Base-by-base conservation (phyloP, 2,113 vertebrate species). In the Ameiurus melas region DNA sequence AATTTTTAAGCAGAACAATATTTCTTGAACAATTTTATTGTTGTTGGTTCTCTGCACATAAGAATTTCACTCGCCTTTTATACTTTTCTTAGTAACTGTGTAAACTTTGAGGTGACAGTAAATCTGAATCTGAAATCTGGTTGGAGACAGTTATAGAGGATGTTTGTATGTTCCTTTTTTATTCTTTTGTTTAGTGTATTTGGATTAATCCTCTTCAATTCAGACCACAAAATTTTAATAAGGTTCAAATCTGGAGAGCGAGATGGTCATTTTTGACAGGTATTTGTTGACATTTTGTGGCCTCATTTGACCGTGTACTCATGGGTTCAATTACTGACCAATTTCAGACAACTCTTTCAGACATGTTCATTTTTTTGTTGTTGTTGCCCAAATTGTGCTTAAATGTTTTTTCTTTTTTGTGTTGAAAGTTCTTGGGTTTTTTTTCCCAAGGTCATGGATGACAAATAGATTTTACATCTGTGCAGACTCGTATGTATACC, bases 281-380 rank as follows among this genome's bases (percentile, higher is more conserved):
- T 66, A n/a, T 70, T 8, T 68, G 30, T 71, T 3, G 5, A 2
- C 2, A 5, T 16, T 30, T 30, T 5, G 16, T 17, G 68, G 0
- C 30, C n/a, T n/a, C n/a, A n/a, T n/a, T n/a, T n/a, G 6, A 39
- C 70, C 6, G 33, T 14, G 75, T 77, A 78, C 43, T 78, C 43
- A 51, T 16, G 20, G 51, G 77, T 30, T 51, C 19, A 33, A 80
- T 80, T 80, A 33, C 43, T 57, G 51, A 19, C 12, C 9, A 8
- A 57, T 80, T 33, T 33, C 53, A 55, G 25, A 30, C n/a, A 55
- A 80, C 77, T 80, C n/a, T 80, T 80, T 55, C 78, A 80, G 33
- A n/a, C 47, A 77, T 79, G 51, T 80, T 80, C n/a, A 19, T 9
- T 79, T 47, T 79, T 79, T 55, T 47, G 47, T 78, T 12, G 22